Base-by-base conservation (phyloP, 1,140 invertebrate species). In the Thaumetopoea pityocampa region DNA sequence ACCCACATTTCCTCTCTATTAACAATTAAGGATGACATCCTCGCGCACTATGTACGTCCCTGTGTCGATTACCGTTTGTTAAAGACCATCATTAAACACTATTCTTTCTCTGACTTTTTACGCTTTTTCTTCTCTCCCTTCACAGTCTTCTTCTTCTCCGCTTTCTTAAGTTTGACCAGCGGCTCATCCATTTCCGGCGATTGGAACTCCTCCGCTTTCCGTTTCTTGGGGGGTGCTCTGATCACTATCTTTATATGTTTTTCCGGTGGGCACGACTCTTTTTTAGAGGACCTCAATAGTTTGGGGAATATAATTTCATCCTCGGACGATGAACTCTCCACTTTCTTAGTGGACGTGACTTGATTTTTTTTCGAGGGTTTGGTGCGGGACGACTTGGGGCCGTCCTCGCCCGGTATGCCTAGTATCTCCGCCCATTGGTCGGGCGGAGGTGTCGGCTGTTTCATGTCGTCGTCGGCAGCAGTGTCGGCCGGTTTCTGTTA, bases 381-480 rank as follows among this genome's bases (percentile, higher is more conserved):
- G 1, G 18, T 0, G 3, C n/a, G n/a, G n/a, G 54, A 29, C 16
- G 44, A 36, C 18, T 65, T 66, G 2, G 43, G 26, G 5, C 60
- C 54, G 6, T 69, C 63, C 5, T 73, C 61, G 14, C 65, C 69
- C 0, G 79, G 79, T 7, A 83, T 80, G 32, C 79, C 79, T 4
- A 83, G 63, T 4, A 83, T 83, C n/a, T 82, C 78, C 1, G 78
- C 76, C 78, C 78, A 80, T 41, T 83, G 76, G 50, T 82, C 78
- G 1, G 71, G 78, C 0, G 78, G 78, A 0, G 78, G 78, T 0
- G 78, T 82, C 0, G 74, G 74, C 42, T 82, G 74, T 29, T 77
- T 79, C 14, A 48, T 51, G 20, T 71, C 72, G 0, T 74, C 74
- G 34, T 77, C 72, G 3, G 54, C 55, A 0, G 62, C 55, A 0